These are phyloP conservation scores for Corythornis leucogaster DNA, from an alignment of 2,797 vertebrate species.

Conservation along the genomic window DNA sequence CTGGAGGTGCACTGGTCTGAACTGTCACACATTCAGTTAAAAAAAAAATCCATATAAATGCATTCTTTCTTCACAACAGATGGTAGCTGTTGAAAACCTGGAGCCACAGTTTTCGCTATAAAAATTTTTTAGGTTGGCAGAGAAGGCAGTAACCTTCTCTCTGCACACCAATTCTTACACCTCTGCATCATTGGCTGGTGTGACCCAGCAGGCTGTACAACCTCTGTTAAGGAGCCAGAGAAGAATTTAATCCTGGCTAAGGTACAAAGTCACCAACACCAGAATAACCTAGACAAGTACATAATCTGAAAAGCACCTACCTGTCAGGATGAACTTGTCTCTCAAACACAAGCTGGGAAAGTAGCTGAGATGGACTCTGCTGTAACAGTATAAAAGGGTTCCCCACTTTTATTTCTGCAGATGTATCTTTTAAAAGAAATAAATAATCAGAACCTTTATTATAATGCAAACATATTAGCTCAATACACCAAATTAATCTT, in stretches of 20 bases:
- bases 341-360: conserved; percentile 93
- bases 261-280: not conserved
- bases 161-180: not conserved
- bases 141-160: not conserved
- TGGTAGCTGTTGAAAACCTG: not conserved
- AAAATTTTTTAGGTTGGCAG: not conserved
- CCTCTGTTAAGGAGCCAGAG: not conserved
- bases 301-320: conserved; percentile 75
- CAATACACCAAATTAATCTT: not conserved
- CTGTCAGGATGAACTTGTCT: conserved; percentile 93
- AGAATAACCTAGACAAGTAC: not conserved
- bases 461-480: not conserved
- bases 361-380: conserved; percentile 88
- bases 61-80: not conserved
- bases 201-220: not conserved
- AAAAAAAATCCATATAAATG: not conserved
- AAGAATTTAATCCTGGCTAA: not conserved
- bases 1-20: not conserved
- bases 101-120: not conserved
- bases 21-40: not conserved
- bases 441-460: not conserved
- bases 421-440: conserved; percentile 78
- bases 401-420: conserved; percentile 85
- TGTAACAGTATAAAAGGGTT: conserved; percentile 93
- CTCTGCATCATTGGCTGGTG: not conserved